Conservation (phyloP, 2,113 vertebrate species). For the Diphyllodes magnificus region DNA sequence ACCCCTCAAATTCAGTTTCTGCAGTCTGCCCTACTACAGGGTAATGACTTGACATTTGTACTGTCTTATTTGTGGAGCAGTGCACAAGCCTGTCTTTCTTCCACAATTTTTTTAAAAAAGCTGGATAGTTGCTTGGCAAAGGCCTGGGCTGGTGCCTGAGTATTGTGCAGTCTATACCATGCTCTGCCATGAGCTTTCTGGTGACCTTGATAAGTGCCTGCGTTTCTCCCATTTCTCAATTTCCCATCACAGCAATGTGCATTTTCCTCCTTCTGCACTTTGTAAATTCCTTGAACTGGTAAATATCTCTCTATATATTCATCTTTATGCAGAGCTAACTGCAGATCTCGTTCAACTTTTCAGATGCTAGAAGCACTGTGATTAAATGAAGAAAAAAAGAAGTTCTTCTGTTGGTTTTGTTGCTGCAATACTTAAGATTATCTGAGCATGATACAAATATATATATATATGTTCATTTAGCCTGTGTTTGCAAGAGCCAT, state of each 20-base stretch:
- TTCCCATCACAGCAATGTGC: neutral
- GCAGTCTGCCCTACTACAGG: neutral
- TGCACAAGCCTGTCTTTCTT: neutral
- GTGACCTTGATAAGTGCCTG: neutral
- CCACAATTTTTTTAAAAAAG: neutral
- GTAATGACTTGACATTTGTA: neutral
- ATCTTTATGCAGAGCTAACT: neutral
- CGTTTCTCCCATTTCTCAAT: neutral
- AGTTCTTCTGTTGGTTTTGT: neutral
- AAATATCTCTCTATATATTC: neutral
- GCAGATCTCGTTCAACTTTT: neutral
- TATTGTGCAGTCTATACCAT: neutral
- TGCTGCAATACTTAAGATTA: neutral
- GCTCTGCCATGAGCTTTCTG: neutral
- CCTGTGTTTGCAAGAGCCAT: neutral
- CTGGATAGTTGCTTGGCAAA: neutral
- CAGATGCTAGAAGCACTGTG: neutral
- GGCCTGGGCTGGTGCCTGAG: neutral
- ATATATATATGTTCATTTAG: neutral
- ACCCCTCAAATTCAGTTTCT: neutral
- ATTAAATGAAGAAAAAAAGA: neutral
- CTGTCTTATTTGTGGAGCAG: neutral
- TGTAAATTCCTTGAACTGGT: neutral
- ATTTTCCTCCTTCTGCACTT: neutral
- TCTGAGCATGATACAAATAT: neutral